Evolutionary conservation across 1,140 invertebrate species (phyloP).

Genomic region (Hyles vespertilio): DNA sequence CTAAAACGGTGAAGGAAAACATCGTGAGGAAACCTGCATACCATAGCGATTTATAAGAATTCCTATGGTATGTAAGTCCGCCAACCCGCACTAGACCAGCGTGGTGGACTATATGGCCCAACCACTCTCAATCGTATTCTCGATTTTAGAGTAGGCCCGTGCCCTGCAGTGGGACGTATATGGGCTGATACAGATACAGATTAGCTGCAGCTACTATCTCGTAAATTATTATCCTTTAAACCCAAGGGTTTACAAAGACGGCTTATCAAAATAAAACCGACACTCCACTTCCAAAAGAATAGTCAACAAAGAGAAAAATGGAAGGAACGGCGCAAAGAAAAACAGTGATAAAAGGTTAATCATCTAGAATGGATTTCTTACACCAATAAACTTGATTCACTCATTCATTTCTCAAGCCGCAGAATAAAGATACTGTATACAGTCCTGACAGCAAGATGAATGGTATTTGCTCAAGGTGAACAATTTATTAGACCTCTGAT

Average conservation of each 20-base stretch:
- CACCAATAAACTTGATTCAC: slow-evolving; percentile 33
- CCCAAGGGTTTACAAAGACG: neutral
- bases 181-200: too few species aligned
- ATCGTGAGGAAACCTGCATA: too few species aligned
- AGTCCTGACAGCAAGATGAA: slow-evolving; percentile 33
- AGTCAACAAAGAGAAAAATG: slow-evolving; percentile 9
- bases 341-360: slow-evolving; percentile 41
- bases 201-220: neutral
- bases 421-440: slow-evolving; percentile 28
- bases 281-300: neutral
- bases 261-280: slow-evolving; percentile 7
- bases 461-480: slow-evolving; percentile 40
- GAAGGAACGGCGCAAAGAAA: slow-evolving; percentile 18
- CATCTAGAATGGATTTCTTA: slow-evolving; percentile 41
- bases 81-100: too few species aligned
- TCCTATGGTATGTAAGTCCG: too few species aligned
- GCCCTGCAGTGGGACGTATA: too few species aligned
- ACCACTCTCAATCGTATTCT: too few species aligned
- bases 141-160: too few species aligned
- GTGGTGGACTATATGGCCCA: too few species aligned
- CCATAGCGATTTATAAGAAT: too few species aligned
- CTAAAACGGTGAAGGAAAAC: too few species aligned
- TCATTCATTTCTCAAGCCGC: slow-evolving; percentile 25
- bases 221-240: neutral
- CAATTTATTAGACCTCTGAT: slow-evolving; percentile 29